A percentile compares a stretch with the other conserved stretches of the same genome.
Conservation (phyloP, 2,113 vertebrate genomes). For the Pheucticus melanocephalus region DNA sequence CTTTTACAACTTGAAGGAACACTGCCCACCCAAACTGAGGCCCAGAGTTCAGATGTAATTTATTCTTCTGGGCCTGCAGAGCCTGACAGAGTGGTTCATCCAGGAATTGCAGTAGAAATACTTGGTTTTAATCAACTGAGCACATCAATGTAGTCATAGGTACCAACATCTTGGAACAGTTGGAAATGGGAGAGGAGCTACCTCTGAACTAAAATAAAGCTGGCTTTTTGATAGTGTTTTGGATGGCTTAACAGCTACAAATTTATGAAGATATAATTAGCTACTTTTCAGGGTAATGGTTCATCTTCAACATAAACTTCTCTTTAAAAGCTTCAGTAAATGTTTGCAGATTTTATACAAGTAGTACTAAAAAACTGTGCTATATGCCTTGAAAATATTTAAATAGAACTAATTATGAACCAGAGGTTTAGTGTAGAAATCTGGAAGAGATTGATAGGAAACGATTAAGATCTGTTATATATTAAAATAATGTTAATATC, state of each 20-base stretch:
- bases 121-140: neutral
- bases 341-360: neutral
- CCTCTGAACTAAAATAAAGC: neutral
- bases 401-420: neutral
- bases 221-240: neutral
- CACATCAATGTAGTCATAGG: neutral
- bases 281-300: neutral
- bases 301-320: neutral
- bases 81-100: neutral
- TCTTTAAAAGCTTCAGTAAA: neutral
- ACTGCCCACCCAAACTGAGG: neutral
- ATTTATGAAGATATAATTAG: neutral
- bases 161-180: neutral
- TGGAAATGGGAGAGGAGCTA: neutral
- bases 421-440: neutral
- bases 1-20: neutral
- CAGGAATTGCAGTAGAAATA: neutral
- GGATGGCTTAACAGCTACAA: neutral
- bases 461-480: neutral
- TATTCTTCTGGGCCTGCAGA: neutral
- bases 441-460: neutral
- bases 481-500: neutral
- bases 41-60: neutral
- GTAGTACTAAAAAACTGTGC: neutral
- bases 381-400: neutral